phyloP scores from a whole-genome alignment of 2,113 vertebrate genomes.

The Ailurus styani region DNA sequence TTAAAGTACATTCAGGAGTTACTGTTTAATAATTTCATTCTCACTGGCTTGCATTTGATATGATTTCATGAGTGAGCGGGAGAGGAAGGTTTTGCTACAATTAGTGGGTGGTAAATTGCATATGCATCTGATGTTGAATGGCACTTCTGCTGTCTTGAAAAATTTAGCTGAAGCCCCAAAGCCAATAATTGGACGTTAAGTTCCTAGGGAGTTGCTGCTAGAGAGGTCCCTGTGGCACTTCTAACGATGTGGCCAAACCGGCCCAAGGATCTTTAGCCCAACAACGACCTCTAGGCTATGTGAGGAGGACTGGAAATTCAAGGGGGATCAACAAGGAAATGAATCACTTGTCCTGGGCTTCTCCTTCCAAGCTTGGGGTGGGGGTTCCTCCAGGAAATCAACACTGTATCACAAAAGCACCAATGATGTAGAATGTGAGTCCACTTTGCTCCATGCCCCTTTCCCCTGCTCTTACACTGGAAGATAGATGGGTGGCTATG shows the following conservation, averaged over 20 bases:
- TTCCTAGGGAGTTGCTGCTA: neutral
- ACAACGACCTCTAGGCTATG: neutral
- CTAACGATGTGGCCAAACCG: neutral
- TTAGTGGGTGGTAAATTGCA: neutral
- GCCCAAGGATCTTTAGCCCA: neutral
- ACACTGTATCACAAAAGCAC: neutral
- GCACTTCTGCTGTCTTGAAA: neutral
- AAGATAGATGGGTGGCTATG: neutral
- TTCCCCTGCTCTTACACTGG: neutral
- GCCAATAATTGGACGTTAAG: neutral
- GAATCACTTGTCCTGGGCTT: neutral
- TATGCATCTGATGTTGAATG: neutral
- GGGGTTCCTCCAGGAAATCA: neutral
- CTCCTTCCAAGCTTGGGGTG: neutral
- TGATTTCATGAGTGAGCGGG: neutral
- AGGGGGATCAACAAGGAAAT: neutral
- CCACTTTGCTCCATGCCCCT: neutral
- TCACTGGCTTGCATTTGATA: neutral
- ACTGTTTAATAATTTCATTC: neutral
- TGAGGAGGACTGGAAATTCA: neutral
- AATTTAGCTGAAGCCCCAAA: neutral
- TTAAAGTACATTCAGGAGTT: neutral
- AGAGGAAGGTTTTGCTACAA: neutral
- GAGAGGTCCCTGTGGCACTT: neutral
- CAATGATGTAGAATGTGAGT: rapidly evolving